These are phyloP conservation scores for Muntiacus reevesi DNA, from an alignment of 2,113 vertebrate species.

Conservation along the genomic window DNA sequence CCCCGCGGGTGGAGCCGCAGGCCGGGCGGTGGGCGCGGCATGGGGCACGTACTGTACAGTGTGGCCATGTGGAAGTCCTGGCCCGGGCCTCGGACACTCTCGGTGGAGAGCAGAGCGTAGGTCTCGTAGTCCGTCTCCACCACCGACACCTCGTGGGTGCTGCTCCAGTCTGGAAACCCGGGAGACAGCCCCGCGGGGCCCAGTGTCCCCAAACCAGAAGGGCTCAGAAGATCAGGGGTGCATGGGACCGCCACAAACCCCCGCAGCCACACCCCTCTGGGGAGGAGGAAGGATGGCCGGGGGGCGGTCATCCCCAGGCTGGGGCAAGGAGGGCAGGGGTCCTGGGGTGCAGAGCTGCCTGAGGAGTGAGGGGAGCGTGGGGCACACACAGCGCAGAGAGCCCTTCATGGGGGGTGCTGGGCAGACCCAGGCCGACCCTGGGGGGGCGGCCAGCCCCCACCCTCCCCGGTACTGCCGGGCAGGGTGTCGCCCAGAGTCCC, in stretches of 20 bases:
- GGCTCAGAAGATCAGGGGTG: not conserved
- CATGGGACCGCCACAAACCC: accelerated
- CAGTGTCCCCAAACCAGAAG: not conserved
- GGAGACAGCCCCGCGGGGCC: not conserved
- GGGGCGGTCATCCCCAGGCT: not conserved
- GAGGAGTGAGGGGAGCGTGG: accelerated
- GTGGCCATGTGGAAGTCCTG: constrained; percentile 76
- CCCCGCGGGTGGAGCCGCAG: not conserved
- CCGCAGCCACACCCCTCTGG: not conserved
- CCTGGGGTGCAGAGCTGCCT: not conserved
- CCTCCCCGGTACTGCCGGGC: accelerated
- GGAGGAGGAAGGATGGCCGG: not conserved
- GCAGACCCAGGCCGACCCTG: not conserved
- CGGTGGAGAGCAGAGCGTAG: constrained; percentile 79
- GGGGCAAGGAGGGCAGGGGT: too few relatives aligned
- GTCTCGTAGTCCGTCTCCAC: constrained; percentile 76
- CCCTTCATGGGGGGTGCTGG: accelerated
- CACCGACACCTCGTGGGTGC: constrained; percentile 78
- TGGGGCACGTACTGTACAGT: constrained; percentile 81
- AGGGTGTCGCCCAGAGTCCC: not conserved
- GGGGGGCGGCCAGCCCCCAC: not conserved
- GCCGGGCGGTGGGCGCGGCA: accelerated
- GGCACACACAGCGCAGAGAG: not conserved
- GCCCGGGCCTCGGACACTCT: constrained; percentile 67
- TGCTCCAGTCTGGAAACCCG: constrained; percentile 79